phyloP scores from a whole-genome alignment of 2,797 vertebrate species.

The Leptoclinus maculatus region DNA sequence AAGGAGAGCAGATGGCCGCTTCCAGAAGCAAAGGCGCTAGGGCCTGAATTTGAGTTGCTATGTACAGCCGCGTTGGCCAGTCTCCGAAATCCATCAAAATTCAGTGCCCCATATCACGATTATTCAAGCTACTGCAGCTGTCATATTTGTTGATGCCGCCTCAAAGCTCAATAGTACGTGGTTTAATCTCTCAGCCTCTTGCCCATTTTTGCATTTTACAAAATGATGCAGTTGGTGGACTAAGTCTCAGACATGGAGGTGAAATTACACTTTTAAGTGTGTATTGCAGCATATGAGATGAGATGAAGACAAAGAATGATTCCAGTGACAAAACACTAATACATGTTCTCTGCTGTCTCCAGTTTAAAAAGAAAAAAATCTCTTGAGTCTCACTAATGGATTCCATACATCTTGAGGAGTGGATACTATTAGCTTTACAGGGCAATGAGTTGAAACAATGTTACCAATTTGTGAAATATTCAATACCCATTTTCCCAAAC shows the following conservation, averaged over 20 bases:
- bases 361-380: neutral
- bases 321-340: neutral
- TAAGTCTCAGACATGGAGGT: neutral
- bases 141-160: neutral
- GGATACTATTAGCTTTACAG: neutral
- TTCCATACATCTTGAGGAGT: neutral
- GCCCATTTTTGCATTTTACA: neutral
- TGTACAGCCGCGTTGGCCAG: neutral
- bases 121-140: neutral
- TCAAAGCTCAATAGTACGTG: neutral
- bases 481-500: conserved; percentile 15
- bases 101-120: neutral
- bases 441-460: conserved; percentile 12
- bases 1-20: neutral
- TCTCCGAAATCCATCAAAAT: neutral
- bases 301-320: neutral
- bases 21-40: neutral
- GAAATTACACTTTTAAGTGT: no score
- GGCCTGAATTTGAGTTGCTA: neutral
- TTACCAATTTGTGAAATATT: conserved; percentile 23
- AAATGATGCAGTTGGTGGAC: neutral
- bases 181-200: neutral
- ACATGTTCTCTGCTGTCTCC: neutral
- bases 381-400: neutral
- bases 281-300: neutral